phyloP scores from a whole-genome alignment of 2,797 vertebrate genomes.

The Lemur catta region DNA sequence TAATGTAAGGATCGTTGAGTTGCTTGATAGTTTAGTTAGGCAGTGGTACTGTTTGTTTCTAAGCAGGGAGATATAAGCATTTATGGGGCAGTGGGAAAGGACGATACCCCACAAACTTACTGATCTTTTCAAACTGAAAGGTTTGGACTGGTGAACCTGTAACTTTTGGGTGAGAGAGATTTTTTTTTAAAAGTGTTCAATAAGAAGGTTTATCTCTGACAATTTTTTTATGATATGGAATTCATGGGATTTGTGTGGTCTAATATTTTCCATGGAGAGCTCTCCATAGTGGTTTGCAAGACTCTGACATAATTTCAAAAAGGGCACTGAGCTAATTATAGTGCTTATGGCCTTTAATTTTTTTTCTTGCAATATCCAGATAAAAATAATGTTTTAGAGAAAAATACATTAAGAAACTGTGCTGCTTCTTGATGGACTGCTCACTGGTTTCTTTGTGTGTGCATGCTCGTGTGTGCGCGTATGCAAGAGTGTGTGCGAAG shows the following conservation, averaged over 20 bases:
- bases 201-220: neutral
- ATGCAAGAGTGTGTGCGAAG: neutral
- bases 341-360: neutral
- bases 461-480: neutral
- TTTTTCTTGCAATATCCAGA: neutral
- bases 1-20: neutral
- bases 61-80: neutral
- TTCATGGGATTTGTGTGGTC: neutral
- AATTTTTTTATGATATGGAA: neutral
- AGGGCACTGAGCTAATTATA: neutral
- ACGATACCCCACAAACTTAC: neutral
- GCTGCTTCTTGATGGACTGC: neutral
- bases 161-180: neutral
- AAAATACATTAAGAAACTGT: neutral
- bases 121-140: neutral
- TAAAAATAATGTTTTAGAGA: neutral
- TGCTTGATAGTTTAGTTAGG: neutral
- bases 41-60: neutral
- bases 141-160: neutral
- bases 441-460: neutral
- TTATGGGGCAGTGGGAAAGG: neutral
- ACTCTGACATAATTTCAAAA: constrained; percentile 18
- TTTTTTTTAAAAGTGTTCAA: neutral
- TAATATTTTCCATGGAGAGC: neutral
- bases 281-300: neutral